A percentile compares a stretch with the other conserved stretches of the same genome.
Evolutionary conservation across 1,140 invertebrate species (phyloP).

Genomic region (Hyposmocoma kahamanoa): DNA sequence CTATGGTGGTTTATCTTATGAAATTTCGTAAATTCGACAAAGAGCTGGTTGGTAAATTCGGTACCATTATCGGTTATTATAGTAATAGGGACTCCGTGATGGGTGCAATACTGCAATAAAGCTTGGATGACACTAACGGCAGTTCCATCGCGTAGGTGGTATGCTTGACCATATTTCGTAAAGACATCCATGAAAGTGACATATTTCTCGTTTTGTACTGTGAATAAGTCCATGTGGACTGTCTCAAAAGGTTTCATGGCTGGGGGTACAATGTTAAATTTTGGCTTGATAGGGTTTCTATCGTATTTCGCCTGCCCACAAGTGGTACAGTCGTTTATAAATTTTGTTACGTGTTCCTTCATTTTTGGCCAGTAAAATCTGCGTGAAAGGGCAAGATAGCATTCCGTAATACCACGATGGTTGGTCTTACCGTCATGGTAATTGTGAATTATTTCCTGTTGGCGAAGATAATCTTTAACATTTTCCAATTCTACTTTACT

Average conservation of each 20-base stretch:
- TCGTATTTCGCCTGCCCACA: constrained; percentile 4
- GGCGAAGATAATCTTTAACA: not conserved
- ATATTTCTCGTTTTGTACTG: not conserved
- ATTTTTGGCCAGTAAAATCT: constrained; percentile 8
- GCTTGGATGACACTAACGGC: not conserved
- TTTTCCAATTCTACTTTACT: constrained; percentile 3
- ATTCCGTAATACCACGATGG: constrained; percentile 4
- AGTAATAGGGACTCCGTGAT: not conserved
- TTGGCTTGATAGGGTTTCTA: not conserved
- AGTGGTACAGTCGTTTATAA: constrained; percentile 4
- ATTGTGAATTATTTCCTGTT: not conserved
- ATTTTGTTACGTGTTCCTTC: not conserved
- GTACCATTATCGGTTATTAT: not conserved
- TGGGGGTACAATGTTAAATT: not conserved
- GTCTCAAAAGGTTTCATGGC: constrained; percentile 4
- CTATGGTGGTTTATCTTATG: constrained; percentile 1
- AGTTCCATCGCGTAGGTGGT: not conserved
- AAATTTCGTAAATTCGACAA: not conserved
- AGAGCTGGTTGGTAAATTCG: constrained; percentile 3
- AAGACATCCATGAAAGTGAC: constrained; percentile 1
- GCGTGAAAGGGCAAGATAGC: not conserved
- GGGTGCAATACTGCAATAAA: not conserved
- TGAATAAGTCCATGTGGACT: constrained; percentile 1
- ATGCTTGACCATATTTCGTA: constrained; percentile 4
- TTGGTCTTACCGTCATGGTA: constrained; percentile 4